Evolutionary conservation across 2,113 vertebrate genomes (phyloP), one percentile per base, ranked within the genome.

Genomic region (Sinocyclocheilus rhinocerous): DNA sequence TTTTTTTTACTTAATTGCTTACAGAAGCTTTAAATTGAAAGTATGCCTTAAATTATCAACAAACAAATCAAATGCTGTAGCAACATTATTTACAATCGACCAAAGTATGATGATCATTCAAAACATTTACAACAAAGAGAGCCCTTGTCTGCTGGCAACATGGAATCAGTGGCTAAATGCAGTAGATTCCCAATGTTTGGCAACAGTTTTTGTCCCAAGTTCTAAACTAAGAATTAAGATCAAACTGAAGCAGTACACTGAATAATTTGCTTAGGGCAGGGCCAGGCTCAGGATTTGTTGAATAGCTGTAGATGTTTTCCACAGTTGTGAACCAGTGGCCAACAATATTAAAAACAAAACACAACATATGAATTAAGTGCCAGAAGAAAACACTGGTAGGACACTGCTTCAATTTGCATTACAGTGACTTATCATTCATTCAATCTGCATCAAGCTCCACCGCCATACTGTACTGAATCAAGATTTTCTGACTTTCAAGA

Each of bases 21-120:
- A 69, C 48, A 79, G 59, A n/a, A 52, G 67, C 12, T 70, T 69
- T 57, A 0, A 87, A 82, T 63, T 79, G 20, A 82, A 89, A 87
- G 2, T 33, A 33, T 67, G 73, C 61, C 57, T 52, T 42, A 67
- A 69, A 18, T 15, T 57, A 73, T 42, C 4, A 57, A 39, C 29
- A 79, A 79, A 78, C 65, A 73, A 87, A 84, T 36, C 82, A 82
- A 42, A 26, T 72, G 76, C 76, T 63, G 9, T 91, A 55, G 20
- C 77, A 86, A 85, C 87, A 91, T 90, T 91, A 91, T 93, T 63
- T 92, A 92, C 90, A 93, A 87, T 85, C 75, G 61, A 85, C 77
- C 86, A 84, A 88, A 81, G 10, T 9, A 80, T 42, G 36, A 73
- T 42, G 18, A 13, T 39, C 90, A 93, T 91, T 92, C 87, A 91